Base-by-base conservation (phyloP, 2,797 vertebrate genomes). In the Sebastes baramenuke region DNA sequence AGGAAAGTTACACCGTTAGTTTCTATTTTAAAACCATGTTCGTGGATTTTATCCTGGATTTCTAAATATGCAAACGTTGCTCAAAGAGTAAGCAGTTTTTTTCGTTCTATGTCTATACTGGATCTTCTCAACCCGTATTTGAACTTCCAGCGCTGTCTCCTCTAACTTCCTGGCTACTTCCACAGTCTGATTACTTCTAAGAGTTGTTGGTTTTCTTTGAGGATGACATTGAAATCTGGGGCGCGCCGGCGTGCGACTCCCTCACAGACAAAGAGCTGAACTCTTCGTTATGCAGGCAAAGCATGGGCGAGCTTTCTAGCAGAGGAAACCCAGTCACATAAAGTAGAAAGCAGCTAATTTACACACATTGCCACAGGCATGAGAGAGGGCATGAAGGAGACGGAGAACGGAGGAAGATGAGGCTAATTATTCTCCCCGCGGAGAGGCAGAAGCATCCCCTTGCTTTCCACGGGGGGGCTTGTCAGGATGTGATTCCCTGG, bases 341-440 rank as follows among this genome's bases (percentile, higher is more conserved):
- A 75, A 71, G 76, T 72, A 18, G 56, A 61, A 25, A 42, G 64
- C 52, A 64, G 80, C 69, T 88, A 13, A 87, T 91, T 87, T 88
- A 72, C 80, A 87, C 79, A 81, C 27, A 75, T 56, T 22, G 88
- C 90, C 88, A 84, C 77, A 64, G 89, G 90, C 90, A 60, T 29
- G 60, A 74, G 38, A 18, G 77, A 70, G 67, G 58, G 46, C 52
- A 52, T 5, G 71, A 72, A 69, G 75, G 62, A 85, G 87, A 72
- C 16, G 0, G 29, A 29, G 67, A 73, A 61, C 4, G 5, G 38
- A 87, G 81, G 84, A 75, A 83, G 87, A 88, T 77, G 82, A 88
- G 81, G 79, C 71, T 89, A 88, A 92, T 92, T 91, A 90, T 86
- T 77, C 78, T 80, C 79, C 75, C 79, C 1, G n/a, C 68, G 7